These are phyloP conservation scores for Neogale vison DNA, from an alignment of 2,113 vertebrate species.

Conservation along the genomic window DNA sequence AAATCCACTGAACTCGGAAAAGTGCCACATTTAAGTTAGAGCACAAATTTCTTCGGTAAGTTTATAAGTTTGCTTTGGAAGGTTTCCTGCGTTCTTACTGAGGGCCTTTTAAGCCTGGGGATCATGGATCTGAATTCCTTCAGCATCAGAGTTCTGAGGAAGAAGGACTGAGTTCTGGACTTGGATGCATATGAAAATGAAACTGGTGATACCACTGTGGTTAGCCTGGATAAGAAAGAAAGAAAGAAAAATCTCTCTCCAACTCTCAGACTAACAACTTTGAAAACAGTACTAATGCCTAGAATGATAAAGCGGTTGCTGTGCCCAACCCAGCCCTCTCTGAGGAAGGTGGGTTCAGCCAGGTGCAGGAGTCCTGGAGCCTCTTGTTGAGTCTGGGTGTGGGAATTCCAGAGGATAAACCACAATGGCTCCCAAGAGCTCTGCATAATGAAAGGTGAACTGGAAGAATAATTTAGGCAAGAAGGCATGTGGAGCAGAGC, in stretches of 20 bases:
- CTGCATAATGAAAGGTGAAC: not conserved
- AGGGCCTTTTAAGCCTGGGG: not conserved
- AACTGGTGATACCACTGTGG: not conserved
- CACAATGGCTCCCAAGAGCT: not conserved
- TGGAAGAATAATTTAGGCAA: not conserved
- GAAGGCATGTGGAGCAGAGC: not conserved
- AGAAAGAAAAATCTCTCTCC: not conserved
- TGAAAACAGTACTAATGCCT: accelerated
- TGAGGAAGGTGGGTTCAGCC: not conserved
- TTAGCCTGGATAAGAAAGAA: not conserved
- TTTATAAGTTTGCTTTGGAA: not conserved
- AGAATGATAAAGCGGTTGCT: not conserved
- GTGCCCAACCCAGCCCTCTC: not conserved
- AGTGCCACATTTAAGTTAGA: not conserved
- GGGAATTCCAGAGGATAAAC: not conserved
- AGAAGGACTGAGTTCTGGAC: not conserved
- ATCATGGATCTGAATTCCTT: not conserved
- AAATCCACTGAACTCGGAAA: not conserved
- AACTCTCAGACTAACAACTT: not conserved
- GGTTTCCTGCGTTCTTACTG: not conserved
- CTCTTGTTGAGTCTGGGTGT: not conserved
- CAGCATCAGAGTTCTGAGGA: not conserved
- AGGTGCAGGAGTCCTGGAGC: not conserved
- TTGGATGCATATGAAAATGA: not conserved
- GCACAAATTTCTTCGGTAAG: not conserved